Conservation (phyloP, 2,888 invertebrate genomes). For the Tenthredo notha region DNA sequence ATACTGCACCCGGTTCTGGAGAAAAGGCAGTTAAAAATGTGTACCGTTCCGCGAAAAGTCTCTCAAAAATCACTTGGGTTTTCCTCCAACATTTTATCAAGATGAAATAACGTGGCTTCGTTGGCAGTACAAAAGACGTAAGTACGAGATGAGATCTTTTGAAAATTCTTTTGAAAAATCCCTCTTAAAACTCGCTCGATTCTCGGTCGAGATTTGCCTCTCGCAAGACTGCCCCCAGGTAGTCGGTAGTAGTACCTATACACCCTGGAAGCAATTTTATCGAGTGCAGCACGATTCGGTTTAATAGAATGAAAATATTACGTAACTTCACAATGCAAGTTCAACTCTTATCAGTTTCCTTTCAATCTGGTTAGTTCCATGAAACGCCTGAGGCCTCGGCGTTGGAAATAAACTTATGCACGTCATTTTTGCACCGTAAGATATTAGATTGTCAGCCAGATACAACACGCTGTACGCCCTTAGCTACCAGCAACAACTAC, state of each 20-base stretch:
- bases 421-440: slow-evolving; percentile 50
- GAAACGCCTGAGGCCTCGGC: slow-evolving; percentile 27
- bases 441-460: slow-evolving; percentile 67
- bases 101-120: slow-evolving; percentile 7
- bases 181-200: slow-evolving; percentile 1
- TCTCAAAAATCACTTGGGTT: slow-evolving; percentile 5
- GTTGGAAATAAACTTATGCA: slow-evolving; percentile 46
- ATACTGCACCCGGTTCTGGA: background rate
- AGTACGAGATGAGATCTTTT: slow-evolving; percentile 25
- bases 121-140: slow-evolving; percentile 9
- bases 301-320: slow-evolving; percentile 43
- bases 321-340: slow-evolving; percentile 43
- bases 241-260: background rate
- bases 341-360: slow-evolving; percentile 36
- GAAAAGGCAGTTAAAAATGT: slow-evolving; percentile 37
- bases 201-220: background rate
- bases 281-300: slow-evolving; percentile 22
- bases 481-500: slow-evolving; percentile 64
- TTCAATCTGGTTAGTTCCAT: slow-evolving; percentile 43
- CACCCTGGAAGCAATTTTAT: slow-evolving; percentile 24
- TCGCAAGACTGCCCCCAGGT: slow-evolving; percentile 6
- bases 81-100: background rate
- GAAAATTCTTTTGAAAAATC: slow-evolving; percentile 14
- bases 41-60: slow-evolving; percentile 5
- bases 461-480: slow-evolving; percentile 62